phyloP scores from a whole-genome alignment of 2,888 invertebrate genomes.

The Hipparchia semele region DNA sequence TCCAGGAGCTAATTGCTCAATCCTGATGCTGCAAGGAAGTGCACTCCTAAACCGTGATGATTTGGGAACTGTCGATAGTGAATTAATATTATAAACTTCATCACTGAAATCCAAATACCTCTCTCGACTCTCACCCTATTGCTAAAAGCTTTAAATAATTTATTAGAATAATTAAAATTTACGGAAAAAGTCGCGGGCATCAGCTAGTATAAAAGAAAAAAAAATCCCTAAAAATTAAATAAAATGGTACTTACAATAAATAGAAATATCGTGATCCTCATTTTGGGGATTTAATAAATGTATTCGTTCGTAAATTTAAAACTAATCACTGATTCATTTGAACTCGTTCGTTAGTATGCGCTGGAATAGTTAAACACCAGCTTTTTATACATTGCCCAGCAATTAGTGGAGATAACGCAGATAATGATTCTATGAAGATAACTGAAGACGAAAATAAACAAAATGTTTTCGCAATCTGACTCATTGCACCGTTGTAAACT shows the following conservation, averaged over 20 bases:
- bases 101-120: no score
- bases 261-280: constrained; percentile 69
- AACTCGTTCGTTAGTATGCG: constrained; percentile 75
- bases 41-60: no score
- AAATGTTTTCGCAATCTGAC: constrained; percentile 76
- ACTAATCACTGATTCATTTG: constrained; percentile 58
- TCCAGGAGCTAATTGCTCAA: no score
- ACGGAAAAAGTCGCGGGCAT: no score
- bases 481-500: constrained; percentile 60
- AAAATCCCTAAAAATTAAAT: neutral
- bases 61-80: no score
- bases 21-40: no score
- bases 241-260: constrained; percentile 65
- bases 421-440: constrained; percentile 74
- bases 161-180: no score
- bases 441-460: constrained; percentile 65
- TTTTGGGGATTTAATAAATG: constrained; percentile 52
- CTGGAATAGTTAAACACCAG: constrained; percentile 50
- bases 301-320: constrained; percentile 68
- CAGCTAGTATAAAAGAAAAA: no score
- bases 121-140: no score
- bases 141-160: neutral
- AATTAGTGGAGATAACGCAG: constrained; percentile 77
- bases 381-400: constrained; percentile 70
- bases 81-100: no score